Evolutionary conservation across 2,888 invertebrate species (phyloP), one percentile per base, ranked within the genome.

Genomic region (Tenthredo notha): DNA sequence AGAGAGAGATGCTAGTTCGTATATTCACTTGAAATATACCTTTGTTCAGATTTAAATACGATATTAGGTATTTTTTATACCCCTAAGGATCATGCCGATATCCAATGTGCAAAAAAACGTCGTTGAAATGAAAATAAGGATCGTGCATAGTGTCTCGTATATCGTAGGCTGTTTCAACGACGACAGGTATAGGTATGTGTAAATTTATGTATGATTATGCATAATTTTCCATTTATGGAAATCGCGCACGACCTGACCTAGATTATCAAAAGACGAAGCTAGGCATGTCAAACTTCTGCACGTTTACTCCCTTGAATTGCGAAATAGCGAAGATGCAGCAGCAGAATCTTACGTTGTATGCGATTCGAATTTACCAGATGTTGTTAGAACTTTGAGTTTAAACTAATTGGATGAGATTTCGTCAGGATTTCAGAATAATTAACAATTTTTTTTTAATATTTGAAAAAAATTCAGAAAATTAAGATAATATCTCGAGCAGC

Each of bases 161-260:
- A 1, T n/a, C 54, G 54, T n/a, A 12, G 61, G 61, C 25, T 61
- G 61, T 1, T 25, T 9, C 10, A 61, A 61, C 54, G n/a, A 54
- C 54, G 54, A 25, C 10, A 61, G 61, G 21, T 61, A 12, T 7
- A 61, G 25, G 61, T 10, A 9, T 10, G 12, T 25, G 21, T 12
- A 33, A 25, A 33, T 33, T 1, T 67, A 29, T 33, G 5, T 67
- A 29, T 29, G 54, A 77, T 54, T 54, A 33, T 77, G 77, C 54
- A 77, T 77, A 77, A 54, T 54, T 77, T 77, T n/a, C 9, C 21
- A 54, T 29, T 77, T 77, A 77, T 77, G 77, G 77, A 77, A 77
- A 77, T 77, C 77, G 54, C 77, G 54, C 77, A n/a, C 9, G 54
- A 54, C 54, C 21, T 50, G 77, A 77, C 77, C 77, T 54, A 18